Conservation (phyloP, 2,888 invertebrate genomes). For the Acanthoscelides obtectus region DNA sequence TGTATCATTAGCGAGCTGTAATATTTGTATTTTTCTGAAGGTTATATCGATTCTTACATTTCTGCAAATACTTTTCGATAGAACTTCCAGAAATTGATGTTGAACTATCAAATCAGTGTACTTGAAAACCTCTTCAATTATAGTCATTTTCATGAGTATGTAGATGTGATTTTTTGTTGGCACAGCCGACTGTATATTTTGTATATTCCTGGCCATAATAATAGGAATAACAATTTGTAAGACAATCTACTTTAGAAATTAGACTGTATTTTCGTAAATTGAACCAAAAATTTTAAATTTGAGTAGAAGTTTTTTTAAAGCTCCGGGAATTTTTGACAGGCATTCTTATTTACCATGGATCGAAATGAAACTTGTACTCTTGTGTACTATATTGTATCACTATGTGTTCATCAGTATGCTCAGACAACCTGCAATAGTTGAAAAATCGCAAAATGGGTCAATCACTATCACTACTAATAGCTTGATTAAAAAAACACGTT, state of each 20-base stretch:
- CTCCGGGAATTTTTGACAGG: not conserved
- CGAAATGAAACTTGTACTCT: not conserved
- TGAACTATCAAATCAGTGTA: not conserved
- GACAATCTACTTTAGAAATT: not conserved
- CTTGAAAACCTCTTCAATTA: not conserved
- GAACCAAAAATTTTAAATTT: not conserved
- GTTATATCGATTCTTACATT: not conserved
- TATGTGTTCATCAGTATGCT: not conserved
- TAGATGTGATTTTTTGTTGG: not conserved
- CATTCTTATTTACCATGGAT: not conserved
- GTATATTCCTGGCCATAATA: not conserved
- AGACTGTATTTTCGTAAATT: not conserved
- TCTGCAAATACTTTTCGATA: not conserved
- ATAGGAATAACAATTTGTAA: not conserved
- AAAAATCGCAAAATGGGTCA: no score
- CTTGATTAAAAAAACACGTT: no score
- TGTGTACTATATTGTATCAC: not conserved
- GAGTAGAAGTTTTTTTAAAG: not conserved
- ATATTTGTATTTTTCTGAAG: not conserved
- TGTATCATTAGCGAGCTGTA: no score
- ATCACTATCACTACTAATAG: no score
- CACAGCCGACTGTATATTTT: not conserved
- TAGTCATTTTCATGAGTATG: not conserved
- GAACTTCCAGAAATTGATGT: not conserved
- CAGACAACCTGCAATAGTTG: no score